Evolutionary conservation across 2,113 vertebrate species (phyloP), one percentile per base, ranked within the genome.

Genomic region (Myiozetetes cayanensis): DNA sequence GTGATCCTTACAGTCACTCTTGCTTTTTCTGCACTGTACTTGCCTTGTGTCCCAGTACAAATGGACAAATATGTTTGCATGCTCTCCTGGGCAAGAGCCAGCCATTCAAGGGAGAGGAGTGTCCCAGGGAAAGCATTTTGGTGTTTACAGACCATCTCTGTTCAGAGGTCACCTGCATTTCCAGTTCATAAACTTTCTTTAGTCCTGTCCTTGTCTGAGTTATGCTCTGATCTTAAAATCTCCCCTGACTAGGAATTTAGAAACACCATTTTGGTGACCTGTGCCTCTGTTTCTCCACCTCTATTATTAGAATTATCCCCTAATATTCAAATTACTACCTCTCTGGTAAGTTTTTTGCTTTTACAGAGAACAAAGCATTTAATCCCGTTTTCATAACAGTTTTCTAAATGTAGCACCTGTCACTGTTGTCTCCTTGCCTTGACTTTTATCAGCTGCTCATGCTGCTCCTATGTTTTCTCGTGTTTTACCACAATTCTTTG

Each of bases 91-190:
- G 44, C 23, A 39, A 58, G 17, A n/a, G 33, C 23, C 43, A 63
- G 24, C 9, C 1, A 46, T 31, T 24, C 20, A 25, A 20, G 0
- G 2, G 23, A 22, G 58, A 59, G 46, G 30, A 31, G 8, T 11
- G 23, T 20, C 59, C 25, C 1, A 7, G 39, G 41, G 25, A 71
- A 73, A 68, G 6, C 0, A 0, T 72, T 33, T 19, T 0, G 0
- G 14, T 61, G 27, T 35, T 62, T 37, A 17, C 28, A 71, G n/a
- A 37, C 27, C 62, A 33, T 13, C 11, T 2, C 12, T 27, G 17
- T 49, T 71, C 46, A 35, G 8, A 79, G 31, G 10, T 14, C 16
- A 50, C 37, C 33, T 44, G 22, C 41, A 19, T 53, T 61, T 70
- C 28, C n/a, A n/a, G 10, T 43, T 87, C 22, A 5, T 28, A 28